Evolutionary conservation across 2,113 vertebrate genomes (phyloP).

Genomic region (Pollachius pollachius): DNA sequence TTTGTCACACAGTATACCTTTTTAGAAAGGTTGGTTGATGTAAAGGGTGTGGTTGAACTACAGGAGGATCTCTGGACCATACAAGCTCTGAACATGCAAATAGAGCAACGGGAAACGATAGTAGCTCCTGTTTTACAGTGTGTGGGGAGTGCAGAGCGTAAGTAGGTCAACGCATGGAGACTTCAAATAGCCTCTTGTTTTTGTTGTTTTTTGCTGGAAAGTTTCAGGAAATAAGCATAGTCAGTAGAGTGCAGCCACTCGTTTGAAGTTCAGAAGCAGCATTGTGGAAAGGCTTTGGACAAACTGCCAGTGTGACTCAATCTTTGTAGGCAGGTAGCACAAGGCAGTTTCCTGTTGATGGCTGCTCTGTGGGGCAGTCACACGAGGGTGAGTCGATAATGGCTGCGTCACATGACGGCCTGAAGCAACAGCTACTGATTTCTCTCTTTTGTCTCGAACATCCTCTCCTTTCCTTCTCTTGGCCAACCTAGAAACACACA

Average conservation of each 20-base stretch:
- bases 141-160: neutral
- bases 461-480: neutral
- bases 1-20: too few relatives aligned
- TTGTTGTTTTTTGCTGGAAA: conserved; percentile 11
- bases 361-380: conserved; percentile 26
- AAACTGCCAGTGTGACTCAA: conserved; percentile 1
- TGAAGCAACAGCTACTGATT: conserved; percentile 11
- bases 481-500: neutral
- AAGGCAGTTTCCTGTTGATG: conserved; percentile 41
- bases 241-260: conserved; percentile 16
- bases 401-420: conserved; percentile 35
- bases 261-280: conserved; percentile 23
- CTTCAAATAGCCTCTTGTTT: conserved; percentile 18
- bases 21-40: too few relatives aligned
- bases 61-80: too few relatives aligned
- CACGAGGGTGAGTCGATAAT: conserved; percentile 29
- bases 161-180: neutral
- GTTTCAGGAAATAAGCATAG: conserved; percentile 9
- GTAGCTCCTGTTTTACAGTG: conserved; percentile 6
- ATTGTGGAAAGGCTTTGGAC: conserved; percentile 10
- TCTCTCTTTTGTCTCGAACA: conserved; percentile 1
- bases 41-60: too few relatives aligned
- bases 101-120: neutral
- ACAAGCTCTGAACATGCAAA: too few relatives aligned
- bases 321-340: conserved; percentile 24